Percentiles rank a stretch among this genome's conserved stretches.
Evolutionary conservation across 2,113 vertebrate species (phyloP).

Genomic region (Cephalopterus ornatus): DNA sequence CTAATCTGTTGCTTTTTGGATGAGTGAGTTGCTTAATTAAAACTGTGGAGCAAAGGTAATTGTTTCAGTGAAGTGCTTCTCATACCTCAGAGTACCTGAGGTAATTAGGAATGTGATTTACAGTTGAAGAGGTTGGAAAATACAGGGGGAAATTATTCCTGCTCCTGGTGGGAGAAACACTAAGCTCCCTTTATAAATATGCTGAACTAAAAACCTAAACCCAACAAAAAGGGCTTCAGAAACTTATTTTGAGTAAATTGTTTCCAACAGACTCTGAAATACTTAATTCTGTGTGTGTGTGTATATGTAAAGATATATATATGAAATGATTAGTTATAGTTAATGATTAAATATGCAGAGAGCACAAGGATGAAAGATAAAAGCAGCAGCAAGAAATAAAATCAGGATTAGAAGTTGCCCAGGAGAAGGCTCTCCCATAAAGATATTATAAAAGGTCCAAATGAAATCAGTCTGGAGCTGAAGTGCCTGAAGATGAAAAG

Average conservation of each 20-base stretch:
- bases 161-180: not conserved
- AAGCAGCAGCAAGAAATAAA: not conserved
- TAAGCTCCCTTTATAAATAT: not conserved
- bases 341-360: not conserved
- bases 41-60: not conserved
- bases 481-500: not conserved
- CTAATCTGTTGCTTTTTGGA: not conserved
- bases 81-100: not conserved
- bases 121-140: conserved; percentile 14
- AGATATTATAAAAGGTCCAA: not conserved
- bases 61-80: not conserved
- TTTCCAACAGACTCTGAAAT: not conserved
- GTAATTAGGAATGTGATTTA: conserved; percentile 9
- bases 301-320: not conserved
- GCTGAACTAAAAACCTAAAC: not conserved
- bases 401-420: not conserved
- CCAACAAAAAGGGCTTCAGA: not conserved
- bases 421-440: not conserved
- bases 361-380: not conserved
- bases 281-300: not conserved
- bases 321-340: not conserved
- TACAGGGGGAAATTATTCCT: not conserved
- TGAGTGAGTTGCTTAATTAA: conserved; percentile 37
- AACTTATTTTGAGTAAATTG: not conserved
- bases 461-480: not conserved